phyloP scores from a whole-genome alignment of 2,113 vertebrate species.

The Lagopus leucura region DNA sequence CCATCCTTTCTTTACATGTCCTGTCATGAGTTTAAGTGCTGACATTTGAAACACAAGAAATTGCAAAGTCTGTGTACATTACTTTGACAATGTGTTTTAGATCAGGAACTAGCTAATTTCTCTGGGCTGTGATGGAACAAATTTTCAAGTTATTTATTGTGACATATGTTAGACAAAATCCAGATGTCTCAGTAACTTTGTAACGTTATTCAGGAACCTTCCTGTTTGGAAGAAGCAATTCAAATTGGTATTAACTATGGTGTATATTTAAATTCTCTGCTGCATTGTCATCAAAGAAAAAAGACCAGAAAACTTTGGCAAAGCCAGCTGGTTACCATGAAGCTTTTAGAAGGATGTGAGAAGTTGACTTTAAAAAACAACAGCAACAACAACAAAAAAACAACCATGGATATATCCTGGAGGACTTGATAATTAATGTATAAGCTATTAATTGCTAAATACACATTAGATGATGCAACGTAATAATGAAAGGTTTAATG shows the following conservation, averaged over 20 bases:
- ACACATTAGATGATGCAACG: not conserved
- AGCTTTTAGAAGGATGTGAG: not conserved
- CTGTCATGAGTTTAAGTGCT: not conserved
- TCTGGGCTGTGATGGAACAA: not conserved
- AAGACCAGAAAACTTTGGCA: not conserved
- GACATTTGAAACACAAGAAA: not conserved
- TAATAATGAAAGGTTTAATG: not conserved
- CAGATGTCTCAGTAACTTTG: not conserved
- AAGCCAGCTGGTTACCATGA: not conserved
- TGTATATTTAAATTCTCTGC: not conserved
- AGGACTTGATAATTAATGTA: not conserved
- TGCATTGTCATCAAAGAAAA: not conserved
- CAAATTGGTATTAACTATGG: not conserved
- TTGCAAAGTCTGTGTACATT: fast-evolving
- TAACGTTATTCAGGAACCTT: not conserved
- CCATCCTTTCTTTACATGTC: not conserved
- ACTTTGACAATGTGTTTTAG: not conserved
- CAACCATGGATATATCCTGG: not conserved
- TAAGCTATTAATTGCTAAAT: not conserved
- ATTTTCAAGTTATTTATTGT: not conserved
- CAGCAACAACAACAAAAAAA: no score
- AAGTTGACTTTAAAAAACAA: not conserved
- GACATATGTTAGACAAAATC: not conserved
- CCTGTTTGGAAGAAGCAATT: not conserved
- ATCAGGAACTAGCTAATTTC: not conserved